These are phyloP conservation scores for Hymenochirus boettgeri DNA, from an alignment of 2,113 vertebrate species.

Conservation along the genomic window DNA sequence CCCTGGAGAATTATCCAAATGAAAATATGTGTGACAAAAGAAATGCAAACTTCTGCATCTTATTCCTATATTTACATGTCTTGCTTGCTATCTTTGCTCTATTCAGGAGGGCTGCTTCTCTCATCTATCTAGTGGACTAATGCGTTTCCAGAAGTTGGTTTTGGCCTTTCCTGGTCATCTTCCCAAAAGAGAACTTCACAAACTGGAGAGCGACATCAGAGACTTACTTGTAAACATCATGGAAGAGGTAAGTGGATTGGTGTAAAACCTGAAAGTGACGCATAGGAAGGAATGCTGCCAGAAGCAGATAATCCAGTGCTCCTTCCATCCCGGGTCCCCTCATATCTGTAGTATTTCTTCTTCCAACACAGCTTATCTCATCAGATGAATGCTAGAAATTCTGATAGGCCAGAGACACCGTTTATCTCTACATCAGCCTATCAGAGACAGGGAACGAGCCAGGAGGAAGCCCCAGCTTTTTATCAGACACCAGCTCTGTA, in stretches of 20 bases:
- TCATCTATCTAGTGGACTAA: slow-evolving; percentile 53
- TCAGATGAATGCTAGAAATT: not conserved
- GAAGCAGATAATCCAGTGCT: not conserved
- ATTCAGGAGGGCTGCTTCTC: slow-evolving; percentile 56
- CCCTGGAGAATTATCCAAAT: no score
- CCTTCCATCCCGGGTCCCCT: not conserved
- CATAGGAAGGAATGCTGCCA: no score
- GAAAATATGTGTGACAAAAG: no score
- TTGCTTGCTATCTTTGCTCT: no score
- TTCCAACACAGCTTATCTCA: not conserved
- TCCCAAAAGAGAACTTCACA: slow-evolving; percentile 27
- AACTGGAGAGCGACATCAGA: slow-evolving; percentile 53
- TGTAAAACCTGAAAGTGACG: no score
- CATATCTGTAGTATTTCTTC: not conserved
- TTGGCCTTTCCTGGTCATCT: not conserved
- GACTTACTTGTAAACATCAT: slow-evolving; percentile 63
- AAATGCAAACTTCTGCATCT: no score
- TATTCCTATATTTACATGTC: no score
- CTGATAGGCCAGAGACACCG: no score
- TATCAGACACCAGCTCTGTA: no score
- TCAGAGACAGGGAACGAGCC: no score
- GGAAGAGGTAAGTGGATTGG: slow-evolving; percentile 55
- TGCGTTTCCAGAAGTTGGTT: slow-evolving; percentile 37
- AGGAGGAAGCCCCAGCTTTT: no score
- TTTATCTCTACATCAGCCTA: not conserved